Percentiles rank a stretch among this genome's conserved stretches.
Conservation (phyloP, 2,113 vertebrate genomes). For the Platycercus adscitus region DNA sequence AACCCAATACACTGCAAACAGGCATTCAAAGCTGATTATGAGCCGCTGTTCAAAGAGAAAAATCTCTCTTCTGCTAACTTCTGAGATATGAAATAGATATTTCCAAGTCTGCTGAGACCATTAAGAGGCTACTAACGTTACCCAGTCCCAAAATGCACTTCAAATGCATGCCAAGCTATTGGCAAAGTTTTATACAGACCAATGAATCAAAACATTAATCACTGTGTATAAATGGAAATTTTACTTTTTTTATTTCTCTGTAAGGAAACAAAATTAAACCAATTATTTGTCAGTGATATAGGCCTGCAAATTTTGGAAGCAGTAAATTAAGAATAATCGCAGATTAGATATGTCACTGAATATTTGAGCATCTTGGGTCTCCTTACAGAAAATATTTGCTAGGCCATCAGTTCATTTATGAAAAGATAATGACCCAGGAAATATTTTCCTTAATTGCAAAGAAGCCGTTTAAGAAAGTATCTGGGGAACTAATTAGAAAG, state of each 20-base stretch:
- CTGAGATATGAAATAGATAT: slow-evolving; percentile 10
- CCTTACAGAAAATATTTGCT: slow-evolving; percentile 53
- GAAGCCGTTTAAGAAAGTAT: slow-evolving; percentile 31
- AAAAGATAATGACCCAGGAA: slow-evolving; percentile 62
- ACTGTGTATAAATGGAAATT: slow-evolving; percentile 9
- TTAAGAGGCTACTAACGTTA: slow-evolving; percentile 31
- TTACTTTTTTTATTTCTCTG: slow-evolving; percentile 43
- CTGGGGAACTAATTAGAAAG: slow-evolving; percentile 62
- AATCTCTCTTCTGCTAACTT: neutral
- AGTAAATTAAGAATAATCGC: slow-evolving; percentile 52
- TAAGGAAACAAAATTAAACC: slow-evolving; percentile 28
- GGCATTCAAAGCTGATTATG: neutral
- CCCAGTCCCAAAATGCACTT: slow-evolving; percentile 39
- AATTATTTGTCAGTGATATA: neutral
- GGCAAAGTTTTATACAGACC: slow-evolving; percentile 22
- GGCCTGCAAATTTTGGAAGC: slow-evolving; percentile 21
- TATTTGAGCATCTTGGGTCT: slow-evolving; percentile 24
- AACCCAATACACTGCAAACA: neutral
- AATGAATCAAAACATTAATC: slow-evolving; percentile 59
- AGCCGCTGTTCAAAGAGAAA: neutral
- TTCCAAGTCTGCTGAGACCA: slow-evolving; percentile 19
- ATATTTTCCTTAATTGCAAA: slow-evolving; percentile 49
- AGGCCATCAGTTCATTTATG: slow-evolving; percentile 54
- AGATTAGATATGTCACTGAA: slow-evolving; percentile 36
- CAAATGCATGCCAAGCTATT: neutral